Percentiles rank a stretch among this genome's conserved stretches.
These are phyloP conservation scores for Artibeus lituratus DNA, from an alignment of 2,797 vertebrate genomes.

Conservation along the genomic window DNA sequence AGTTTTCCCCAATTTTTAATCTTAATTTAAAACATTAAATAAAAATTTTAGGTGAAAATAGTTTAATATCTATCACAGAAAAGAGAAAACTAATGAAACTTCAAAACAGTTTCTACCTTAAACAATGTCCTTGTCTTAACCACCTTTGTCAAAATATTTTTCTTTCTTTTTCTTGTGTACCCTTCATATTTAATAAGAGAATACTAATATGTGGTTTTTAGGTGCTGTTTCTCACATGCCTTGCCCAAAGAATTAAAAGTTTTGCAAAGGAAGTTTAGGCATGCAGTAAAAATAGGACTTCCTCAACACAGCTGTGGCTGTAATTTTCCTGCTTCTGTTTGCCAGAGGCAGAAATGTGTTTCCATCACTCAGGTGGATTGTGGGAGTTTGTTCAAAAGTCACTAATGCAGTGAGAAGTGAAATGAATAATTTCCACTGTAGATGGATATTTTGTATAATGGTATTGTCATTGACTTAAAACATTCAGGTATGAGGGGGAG, in stretches of 20 bases:
- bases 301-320: background rate
- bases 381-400: slow-evolving; percentile 23
- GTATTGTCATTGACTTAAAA: background rate
- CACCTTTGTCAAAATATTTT: background rate
- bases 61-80: background rate
- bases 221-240: background rate
- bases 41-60: background rate
- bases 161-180: background rate
- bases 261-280: slow-evolving; percentile 24
- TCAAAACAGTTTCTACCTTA: slow-evolving; percentile 17
- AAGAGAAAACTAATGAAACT: slow-evolving; percentile 23
- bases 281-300: background rate
- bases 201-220: background rate
- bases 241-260: slow-evolving; percentile 3
- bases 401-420: background rate
- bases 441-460: background rate
- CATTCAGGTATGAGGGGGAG: background rate
- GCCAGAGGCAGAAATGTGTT: background rate
- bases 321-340: slow-evolving; percentile 13
- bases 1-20: background rate
- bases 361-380: background rate
- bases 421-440: slow-evolving; percentile 8
- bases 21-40: slow-evolving; percentile 29
- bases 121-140: background rate
- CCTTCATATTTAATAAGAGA: background rate